Conservation (phyloP, 1,140 invertebrate genomes). For the Drosophila athabasca region DNA sequence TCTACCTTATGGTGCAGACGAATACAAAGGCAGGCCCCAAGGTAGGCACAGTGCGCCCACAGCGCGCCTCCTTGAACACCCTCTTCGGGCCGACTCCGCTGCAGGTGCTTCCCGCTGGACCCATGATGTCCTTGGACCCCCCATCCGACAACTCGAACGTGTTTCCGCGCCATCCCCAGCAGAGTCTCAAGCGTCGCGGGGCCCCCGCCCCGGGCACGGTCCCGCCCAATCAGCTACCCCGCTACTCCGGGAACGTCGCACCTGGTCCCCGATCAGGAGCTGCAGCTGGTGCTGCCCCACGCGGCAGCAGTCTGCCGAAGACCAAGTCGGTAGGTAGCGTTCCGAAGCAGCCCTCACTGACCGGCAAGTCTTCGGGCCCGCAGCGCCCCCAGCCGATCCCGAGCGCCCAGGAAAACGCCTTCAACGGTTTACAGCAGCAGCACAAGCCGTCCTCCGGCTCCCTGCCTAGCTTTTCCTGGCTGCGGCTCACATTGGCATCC, state of each 20-base stretch:
- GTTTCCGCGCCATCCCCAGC: too few relatives aligned
- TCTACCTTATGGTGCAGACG: constrained; percentile 44
- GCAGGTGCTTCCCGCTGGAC: neutral
- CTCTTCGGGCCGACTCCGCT: constrained; percentile 17
- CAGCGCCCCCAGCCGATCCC: constrained; percentile 53
- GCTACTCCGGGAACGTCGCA: constrained; percentile 32
- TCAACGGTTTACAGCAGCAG: too few relatives aligned
- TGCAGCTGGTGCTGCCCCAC: neutral
- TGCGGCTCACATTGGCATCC: constrained; percentile 12
- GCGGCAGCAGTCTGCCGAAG: constrained; percentile 35
- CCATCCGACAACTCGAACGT: neutral
- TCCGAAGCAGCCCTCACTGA: constrained; percentile 33
- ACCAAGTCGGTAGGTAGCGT: neutral
- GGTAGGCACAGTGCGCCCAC: constrained; percentile 15
- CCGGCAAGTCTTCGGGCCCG: neutral
- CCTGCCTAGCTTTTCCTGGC: constrained; percentile 32
- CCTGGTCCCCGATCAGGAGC: neutral
- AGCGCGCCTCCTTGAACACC: constrained; percentile 17
- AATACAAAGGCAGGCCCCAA: constrained; percentile 22
- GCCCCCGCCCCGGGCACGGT: constrained; percentile 2
- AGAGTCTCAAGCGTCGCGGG: constrained; percentile 57
- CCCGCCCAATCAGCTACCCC: constrained; percentile 40
- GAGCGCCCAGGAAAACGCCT: constrained; percentile 40
- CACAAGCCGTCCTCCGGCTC: constrained; percentile 17
- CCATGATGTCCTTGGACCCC: neutral